These are phyloP conservation scores for Papilio elwesi DNA, from an alignment of 2,888 invertebrate species.

Conservation along the genomic window DNA sequence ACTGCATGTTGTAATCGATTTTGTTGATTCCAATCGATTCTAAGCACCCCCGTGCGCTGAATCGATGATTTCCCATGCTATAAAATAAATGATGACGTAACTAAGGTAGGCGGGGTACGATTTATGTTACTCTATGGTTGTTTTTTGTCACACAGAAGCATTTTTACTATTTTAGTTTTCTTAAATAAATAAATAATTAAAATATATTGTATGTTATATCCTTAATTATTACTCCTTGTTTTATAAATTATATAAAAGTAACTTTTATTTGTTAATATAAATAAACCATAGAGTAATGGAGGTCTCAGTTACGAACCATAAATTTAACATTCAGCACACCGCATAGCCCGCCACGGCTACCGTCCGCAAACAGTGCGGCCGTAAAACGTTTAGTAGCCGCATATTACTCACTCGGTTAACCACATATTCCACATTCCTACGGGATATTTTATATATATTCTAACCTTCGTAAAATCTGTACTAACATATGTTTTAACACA, in stretches of 20 bases:
- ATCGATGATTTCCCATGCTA: slow-evolving; percentile 35
- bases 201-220: no score
- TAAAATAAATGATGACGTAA: slow-evolving; percentile 20
- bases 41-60: slow-evolving; percentile 44
- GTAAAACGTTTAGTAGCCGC: slow-evolving; percentile 33
- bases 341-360: slow-evolving; percentile 26
- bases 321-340: slow-evolving; percentile 19
- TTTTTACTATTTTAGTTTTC: no score
- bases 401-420: slow-evolving; percentile 21
- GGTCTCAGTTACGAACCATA: slow-evolving; percentile 25
- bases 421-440: not conserved
- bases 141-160: no score
- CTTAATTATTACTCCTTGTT: no score
- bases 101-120: not conserved
- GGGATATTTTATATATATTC: not conserved
- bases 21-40: slow-evolving; percentile 48
- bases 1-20: slow-evolving; percentile 40
- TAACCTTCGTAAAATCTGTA: not conserved
- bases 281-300: slow-evolving; percentile 28
- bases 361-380: slow-evolving; percentile 25
- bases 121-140: not conserved
- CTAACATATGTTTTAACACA: no score
- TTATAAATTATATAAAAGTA: not conserved
- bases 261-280: slow-evolving; percentile 17
- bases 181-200: no score